These are phyloP conservation scores for Pilophorus perplexus DNA, from an alignment of 2,888 invertebrate genomes.

Conservation along the genomic window DNA sequence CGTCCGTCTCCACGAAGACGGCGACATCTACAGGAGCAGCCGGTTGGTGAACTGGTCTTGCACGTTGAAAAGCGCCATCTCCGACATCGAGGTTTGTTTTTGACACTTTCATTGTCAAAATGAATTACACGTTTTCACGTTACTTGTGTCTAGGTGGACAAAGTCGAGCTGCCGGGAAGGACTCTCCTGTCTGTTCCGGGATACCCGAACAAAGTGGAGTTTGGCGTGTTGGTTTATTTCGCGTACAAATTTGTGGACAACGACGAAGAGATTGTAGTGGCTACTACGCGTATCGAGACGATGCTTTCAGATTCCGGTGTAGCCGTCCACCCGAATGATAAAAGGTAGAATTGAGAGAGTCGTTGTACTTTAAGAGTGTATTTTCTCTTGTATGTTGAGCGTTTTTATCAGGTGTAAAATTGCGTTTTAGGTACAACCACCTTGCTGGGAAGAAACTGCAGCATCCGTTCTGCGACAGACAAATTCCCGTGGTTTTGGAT, in stretches of 20 bases:
- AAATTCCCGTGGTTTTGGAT: slow-evolving; percentile 85
- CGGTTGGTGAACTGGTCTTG: slow-evolving; percentile 99
- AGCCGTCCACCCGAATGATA: slow-evolving; percentile 93
- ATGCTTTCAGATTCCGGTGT: slow-evolving; percentile 97
- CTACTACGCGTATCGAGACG: slow-evolving; percentile 97
- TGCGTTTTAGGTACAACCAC: slow-evolving; percentile 66
- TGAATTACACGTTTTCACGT: no score
- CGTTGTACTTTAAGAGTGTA: not conserved
- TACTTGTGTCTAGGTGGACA: slow-evolving; percentile 82
- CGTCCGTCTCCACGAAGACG: slow-evolving; percentile 80
- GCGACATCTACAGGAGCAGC: slow-evolving; percentile 88
- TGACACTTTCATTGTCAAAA: no score
- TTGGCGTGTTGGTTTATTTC: slow-evolving; percentile 89
- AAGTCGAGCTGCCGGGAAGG: slow-evolving; percentile 79
- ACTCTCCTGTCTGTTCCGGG: slow-evolving; percentile 89
- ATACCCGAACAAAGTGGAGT: slow-evolving; percentile 84
- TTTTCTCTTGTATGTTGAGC: not conserved
- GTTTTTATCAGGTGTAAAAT: no score
- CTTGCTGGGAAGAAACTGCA: slow-evolving; percentile 75
- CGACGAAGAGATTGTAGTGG: slow-evolving; percentile 77
- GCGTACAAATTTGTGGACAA: slow-evolving; percentile 74
- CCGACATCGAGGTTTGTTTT: slow-evolving; percentile 83
- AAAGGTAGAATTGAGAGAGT: slow-evolving; percentile 17
- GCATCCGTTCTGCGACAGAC: slow-evolving; percentile 85
- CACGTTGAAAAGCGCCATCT: slow-evolving; percentile 92